Percentiles rank a stretch among this genome's conserved stretches.
Conservation (phyloP, 1,140 invertebrate genomes). For the Caenorhabditis brenneri region DNA sequence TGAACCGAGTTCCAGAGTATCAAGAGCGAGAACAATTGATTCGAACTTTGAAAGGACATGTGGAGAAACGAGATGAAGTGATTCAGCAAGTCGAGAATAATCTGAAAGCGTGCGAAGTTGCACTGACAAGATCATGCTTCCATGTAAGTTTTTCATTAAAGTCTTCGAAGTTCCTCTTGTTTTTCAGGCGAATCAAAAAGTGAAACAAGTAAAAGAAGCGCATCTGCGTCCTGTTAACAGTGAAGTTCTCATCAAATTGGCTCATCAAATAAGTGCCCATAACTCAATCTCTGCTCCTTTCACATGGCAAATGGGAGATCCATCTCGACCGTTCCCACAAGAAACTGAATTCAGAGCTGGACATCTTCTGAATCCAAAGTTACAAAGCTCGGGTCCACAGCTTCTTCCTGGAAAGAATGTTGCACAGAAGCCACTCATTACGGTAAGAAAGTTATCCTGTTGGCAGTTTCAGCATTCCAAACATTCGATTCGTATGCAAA, state of each 20-base stretch:
- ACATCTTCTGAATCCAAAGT: background rate
- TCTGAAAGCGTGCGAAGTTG: slow-evolving; percentile 3
- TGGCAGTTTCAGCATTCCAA: background rate
- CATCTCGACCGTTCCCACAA: slow-evolving; percentile 45
- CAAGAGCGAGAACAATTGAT: slow-evolving; percentile 45
- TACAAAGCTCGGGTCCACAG: background rate
- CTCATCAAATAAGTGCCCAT: slow-evolving; percentile 49
- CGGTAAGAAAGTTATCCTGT: too few species aligned
- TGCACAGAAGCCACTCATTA: background rate
- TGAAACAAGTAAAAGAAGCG: slow-evolving; percentile 27
- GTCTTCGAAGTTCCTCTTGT: background rate
- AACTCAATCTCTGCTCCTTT: slow-evolving; percentile 29
- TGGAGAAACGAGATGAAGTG: slow-evolving; percentile 40
- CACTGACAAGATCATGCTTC: slow-evolving; percentile 30
- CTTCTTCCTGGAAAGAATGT: background rate
- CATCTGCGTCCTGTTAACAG: slow-evolving; percentile 26
- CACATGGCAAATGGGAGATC: slow-evolving; percentile 46
- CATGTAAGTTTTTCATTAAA: background rate
- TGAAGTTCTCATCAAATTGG: slow-evolving; percentile 47
- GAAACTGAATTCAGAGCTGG: slow-evolving; percentile 46
- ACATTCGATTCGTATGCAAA: too few species aligned
- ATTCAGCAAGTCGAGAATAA: slow-evolving; percentile 30
- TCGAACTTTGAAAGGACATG: background rate
- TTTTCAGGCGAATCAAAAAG: slow-evolving; percentile 36
- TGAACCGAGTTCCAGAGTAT: slow-evolving; percentile 35